These are phyloP conservation scores for Pediacus dermestoides DNA, from an alignment of 2,888 invertebrate genomes.

Conservation along the genomic window DNA sequence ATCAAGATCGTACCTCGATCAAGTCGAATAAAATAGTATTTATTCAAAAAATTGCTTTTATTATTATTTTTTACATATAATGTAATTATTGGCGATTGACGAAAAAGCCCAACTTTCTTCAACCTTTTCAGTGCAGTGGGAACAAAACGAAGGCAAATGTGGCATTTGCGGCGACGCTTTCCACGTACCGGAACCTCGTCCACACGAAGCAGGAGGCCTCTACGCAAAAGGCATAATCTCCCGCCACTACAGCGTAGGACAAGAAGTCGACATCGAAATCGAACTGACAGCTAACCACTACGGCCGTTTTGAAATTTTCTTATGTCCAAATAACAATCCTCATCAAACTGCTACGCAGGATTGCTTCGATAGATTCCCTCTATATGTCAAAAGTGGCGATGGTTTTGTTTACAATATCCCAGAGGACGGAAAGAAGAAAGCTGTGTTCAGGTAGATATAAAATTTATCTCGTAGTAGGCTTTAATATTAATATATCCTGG, in stretches of 20 bases:
- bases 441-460: slow-evolving; percentile 53
- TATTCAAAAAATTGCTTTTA: slow-evolving; percentile 5
- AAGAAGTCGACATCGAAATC: slow-evolving; percentile 82
- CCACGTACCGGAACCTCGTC: slow-evolving; percentile 67
- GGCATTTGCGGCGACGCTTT: slow-evolving; percentile 88
- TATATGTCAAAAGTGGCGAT: slow-evolving; percentile 69
- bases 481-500: slow-evolving; percentile 4
- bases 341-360: slow-evolving; percentile 73
- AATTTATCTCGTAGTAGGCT: not conserved
- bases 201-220: slow-evolving; percentile 85
- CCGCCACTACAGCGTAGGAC: slow-evolving; percentile 76
- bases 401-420: slow-evolving; percentile 52
- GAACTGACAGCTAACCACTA: slow-evolving; percentile 88
- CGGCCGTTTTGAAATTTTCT: slow-evolving; percentile 78
- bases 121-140: slow-evolving; percentile 75
- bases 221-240: slow-evolving; percentile 83
- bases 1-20: too few species aligned
- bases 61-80: slow-evolving; percentile 5
- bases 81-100: not conserved
- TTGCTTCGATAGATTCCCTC: slow-evolving; percentile 77
- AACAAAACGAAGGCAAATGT: slow-evolving; percentile 79
- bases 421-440: slow-evolving; percentile 46
- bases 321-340: slow-evolving; percentile 84
- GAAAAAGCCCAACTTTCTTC: not conserved
- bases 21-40: too few species aligned